Base-by-base conservation (phyloP, 2,797 vertebrate genomes). In the Microctenopoma lineatum region DNA sequence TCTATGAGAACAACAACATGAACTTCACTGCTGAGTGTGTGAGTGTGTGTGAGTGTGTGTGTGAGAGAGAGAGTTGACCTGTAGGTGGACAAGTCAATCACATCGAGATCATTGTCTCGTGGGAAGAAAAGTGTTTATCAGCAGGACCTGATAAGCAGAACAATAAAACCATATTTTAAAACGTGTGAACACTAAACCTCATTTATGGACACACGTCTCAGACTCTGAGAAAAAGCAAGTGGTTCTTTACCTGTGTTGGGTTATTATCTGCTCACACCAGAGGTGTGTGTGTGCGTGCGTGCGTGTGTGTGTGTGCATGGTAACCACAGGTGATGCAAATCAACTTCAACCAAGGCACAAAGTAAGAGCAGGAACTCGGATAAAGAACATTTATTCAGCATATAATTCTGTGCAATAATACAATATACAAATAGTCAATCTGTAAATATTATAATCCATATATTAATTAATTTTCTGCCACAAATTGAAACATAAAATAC, bases 351-450 rank as follows among this genome's bases (percentile, higher is more conserved):
- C 4, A 57, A 50, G 12, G 44, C 64, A 39, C 44, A 70, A 2
- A 44, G 39, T 64, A 2, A 67, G 36, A 14, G 2, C 15, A 10
- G 15, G n/a, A 51, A 1, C 3, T 75, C 63, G 59, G 61, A 73
- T 59, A 75, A 52, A 63, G 47, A 81, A 77, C 61, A 78, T 92
- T 86, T 88, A 90, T 83, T 90, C 14, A 63, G 64, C 25, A 80
- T 78, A 83, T 59, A 70, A 45, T 59, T 84, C 48, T 90, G 81
- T 87, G 86, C 84, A 87, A 79, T 75, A 74, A 76, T 63, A 90
- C 70, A 81, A 76, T 57, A 18, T 86, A 86, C 84, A 89, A 89
- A 86, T 84, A 84, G 80, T 83, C 26, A 80, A 48, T 56, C 27
- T 70, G 77, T 74, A 73, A 81, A 84, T 83, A 75, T 83, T 72